These are phyloP conservation scores for Drosophila subpulchrella DNA, from an alignment of 1,140 invertebrate species.

Conservation along the genomic window DNA sequence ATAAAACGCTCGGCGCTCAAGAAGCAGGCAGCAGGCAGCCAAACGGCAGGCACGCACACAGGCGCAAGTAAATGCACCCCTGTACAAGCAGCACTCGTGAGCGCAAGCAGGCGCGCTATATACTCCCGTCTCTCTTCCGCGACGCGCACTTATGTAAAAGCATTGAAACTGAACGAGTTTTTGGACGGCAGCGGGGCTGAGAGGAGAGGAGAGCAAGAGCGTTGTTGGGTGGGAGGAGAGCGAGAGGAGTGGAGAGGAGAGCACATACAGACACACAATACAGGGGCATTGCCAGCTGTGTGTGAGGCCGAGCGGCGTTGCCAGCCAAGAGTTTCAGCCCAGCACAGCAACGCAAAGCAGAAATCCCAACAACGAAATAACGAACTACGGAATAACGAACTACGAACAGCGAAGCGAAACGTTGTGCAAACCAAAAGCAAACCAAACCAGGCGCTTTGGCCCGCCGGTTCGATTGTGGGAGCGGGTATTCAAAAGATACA, in stretches of 20 bases:
- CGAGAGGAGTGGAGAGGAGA: constrained; percentile 5
- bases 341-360: constrained; percentile 26
- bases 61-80: constrained; percentile 64
- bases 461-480: constrained; percentile 59
- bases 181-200: constrained; percentile 35
- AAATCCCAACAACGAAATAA: constrained; percentile 52
- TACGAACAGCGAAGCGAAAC: constrained; percentile 52
- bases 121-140: constrained; percentile 23
- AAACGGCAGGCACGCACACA: constrained; percentile 32
- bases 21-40: constrained; percentile 75
- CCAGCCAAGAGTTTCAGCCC: constrained; percentile 26
- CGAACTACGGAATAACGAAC: constrained; percentile 48
- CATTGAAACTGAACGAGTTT: constrained; percentile 81
- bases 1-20: constrained; percentile 78
- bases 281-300: constrained; percentile 62
- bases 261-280: constrained; percentile 16
- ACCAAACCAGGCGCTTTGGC: constrained; percentile 50
- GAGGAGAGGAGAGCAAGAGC: not conserved
- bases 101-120: constrained; percentile 14
- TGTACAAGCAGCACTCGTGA: constrained; percentile 39
- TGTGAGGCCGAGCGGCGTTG: constrained; percentile 19
- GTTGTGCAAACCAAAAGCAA: constrained; percentile 72
- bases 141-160: constrained; percentile 77
- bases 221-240: not conserved
- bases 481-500: constrained; percentile 55